phyloP scores from a whole-genome alignment of 2,888 invertebrate species.

The Diachrysia chrysitis region DNA sequence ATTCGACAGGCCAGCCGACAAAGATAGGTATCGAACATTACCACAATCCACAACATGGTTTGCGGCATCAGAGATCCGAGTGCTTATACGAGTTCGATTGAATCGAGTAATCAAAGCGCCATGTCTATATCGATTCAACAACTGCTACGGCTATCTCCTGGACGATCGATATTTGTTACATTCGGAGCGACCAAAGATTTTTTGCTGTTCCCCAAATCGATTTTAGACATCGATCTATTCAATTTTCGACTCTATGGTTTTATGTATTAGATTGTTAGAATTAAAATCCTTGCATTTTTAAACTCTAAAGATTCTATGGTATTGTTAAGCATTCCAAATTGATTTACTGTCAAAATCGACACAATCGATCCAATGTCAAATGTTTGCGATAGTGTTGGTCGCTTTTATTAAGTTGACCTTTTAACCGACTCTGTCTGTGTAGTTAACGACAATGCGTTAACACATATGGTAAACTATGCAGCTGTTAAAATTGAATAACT shows the following conservation, averaged over 20 bases:
- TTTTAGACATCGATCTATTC: constrained; percentile 40
- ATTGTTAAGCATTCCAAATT: constrained; percentile 76
- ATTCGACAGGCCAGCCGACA: constrained; percentile 78
- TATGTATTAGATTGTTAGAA: constrained; percentile 35
- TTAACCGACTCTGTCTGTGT: constrained; percentile 64
- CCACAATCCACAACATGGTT: constrained; percentile 77
- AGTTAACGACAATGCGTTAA: constrained; percentile 70
- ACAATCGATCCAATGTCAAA: constrained; percentile 82
- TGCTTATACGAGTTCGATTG: constrained; percentile 80
- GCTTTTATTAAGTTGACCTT: constrained; percentile 78
- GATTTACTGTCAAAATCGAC: constrained; percentile 85
- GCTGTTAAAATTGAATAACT: constrained; percentile 62
- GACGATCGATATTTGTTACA: constrained; percentile 87
- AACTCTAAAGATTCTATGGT: constrained; percentile 21
- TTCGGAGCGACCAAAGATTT: constrained; percentile 75
- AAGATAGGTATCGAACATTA: constrained; percentile 86
- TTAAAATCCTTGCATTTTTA: not conserved
- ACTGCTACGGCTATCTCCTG: constrained; percentile 81
- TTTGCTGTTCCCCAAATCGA: constrained; percentile 64
- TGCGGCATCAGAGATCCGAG: constrained; percentile 69
- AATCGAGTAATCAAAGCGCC: constrained; percentile 87
- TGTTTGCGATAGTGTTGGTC: constrained; percentile 79
- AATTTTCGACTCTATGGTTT: constrained; percentile 60
- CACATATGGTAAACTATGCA: constrained; percentile 69
- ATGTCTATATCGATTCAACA: constrained; percentile 87